Percentiles rank a stretch among this genome's conserved stretches.
These are phyloP conservation scores for Palythoa heliodiscus DNA, from an alignment of 92 coral and sea anemone genomes.

Conservation along the genomic window DNA sequence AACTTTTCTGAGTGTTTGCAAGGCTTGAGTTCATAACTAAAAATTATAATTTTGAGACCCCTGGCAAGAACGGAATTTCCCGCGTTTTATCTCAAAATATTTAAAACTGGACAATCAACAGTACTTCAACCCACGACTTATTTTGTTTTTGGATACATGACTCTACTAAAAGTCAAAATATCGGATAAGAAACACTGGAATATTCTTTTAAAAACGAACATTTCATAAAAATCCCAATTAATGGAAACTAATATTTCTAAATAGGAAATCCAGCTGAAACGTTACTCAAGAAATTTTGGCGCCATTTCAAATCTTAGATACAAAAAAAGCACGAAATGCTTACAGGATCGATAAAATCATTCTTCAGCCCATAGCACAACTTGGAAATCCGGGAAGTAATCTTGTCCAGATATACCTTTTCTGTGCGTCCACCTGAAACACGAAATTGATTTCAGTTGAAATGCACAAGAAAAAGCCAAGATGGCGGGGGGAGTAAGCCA, in stretches of 20 bases:
- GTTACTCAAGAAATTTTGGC: slow-evolving; percentile 50
- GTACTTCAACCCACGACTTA: no score
- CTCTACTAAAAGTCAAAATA: not conserved
- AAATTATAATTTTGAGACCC: no score
- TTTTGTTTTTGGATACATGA: no score
- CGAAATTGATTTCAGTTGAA: slow-evolving; percentile 10
- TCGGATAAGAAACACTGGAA: no score
- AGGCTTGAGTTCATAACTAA: no score
- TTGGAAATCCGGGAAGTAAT: slow-evolving; percentile 88
- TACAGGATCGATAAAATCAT: slow-evolving; percentile 91
- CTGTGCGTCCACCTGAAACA: slow-evolving; percentile 74
- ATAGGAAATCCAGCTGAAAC: slow-evolving; percentile 8
- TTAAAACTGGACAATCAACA: no score
- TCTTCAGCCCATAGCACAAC: slow-evolving; percentile 82
- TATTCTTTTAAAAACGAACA: not conserved
- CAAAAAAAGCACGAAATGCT: slow-evolving; percentile 33
- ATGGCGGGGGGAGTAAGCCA: slow-evolving; percentile 63
- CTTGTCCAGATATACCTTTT: slow-evolving; percentile 83
- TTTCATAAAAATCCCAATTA: not conserved
- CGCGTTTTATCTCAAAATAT: no score
- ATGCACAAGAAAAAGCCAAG: slow-evolving; percentile 39
- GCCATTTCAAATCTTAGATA: slow-evolving; percentile 30
- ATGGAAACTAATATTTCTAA: not conserved
- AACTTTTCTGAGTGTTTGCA: no score
- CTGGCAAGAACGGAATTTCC: no score